Evolutionary conservation across 2,888 invertebrate genomes (phyloP).

Genomic region (Escarpia spicata): DNA sequence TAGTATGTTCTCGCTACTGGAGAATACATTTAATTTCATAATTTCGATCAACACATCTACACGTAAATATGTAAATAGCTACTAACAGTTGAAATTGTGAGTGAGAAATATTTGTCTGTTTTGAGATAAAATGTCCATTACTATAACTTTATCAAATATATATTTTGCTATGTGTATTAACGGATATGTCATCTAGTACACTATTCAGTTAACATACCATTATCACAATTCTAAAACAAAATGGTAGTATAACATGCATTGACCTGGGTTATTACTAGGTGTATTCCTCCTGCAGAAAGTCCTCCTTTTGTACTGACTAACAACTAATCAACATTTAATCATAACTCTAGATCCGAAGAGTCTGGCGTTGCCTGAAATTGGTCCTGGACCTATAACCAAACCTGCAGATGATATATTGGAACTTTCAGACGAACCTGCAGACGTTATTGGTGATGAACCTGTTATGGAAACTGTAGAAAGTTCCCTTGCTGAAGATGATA

Average conservation of each 20-base stretch:
- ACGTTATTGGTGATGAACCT: neutral
- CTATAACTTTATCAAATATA: neutral
- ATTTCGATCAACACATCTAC: neutral
- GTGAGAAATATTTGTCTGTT: neutral
- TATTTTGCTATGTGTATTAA: neutral
- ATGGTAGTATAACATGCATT: neutral
- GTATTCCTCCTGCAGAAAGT: neutral
- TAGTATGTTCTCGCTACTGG: neutral
- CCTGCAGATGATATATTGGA: neutral
- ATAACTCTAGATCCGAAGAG: neutral
- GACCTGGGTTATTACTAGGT: neutral
- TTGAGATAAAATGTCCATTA: neutral
- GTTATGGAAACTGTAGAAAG: neutral
- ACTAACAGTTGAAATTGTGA: neutral
- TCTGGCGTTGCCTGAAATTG: neutral
- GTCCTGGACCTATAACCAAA: neutral
- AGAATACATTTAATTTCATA: neutral
- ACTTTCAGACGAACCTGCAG: neutral
- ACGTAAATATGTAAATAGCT: neutral
- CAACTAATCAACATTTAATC: neutral
- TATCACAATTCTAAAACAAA: neutral
- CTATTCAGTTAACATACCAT: neutral
- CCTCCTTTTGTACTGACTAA: neutral
- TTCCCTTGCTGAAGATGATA: neutral
- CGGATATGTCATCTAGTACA: neutral